Evolutionary conservation across 2,888 invertebrate species (phyloP).

Genomic region (Diarsia brunnea): DNA sequence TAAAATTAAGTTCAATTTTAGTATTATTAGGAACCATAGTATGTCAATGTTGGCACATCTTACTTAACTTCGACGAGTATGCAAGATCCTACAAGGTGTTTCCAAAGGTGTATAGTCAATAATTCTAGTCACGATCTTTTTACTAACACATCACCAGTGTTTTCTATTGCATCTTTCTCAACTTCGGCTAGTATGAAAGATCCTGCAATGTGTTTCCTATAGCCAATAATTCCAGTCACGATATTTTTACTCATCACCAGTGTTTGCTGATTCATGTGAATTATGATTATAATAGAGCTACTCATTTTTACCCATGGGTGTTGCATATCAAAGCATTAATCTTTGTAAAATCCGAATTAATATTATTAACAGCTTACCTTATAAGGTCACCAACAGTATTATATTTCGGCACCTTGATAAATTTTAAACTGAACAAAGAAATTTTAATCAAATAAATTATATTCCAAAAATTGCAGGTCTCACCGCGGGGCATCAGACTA

Average conservation of each 20-base stretch:
- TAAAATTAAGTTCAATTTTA: background rate
- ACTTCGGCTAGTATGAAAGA: background rate
- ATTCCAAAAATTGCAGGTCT: conserved; percentile 48
- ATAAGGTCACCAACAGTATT: background rate
- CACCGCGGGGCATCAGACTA: conserved; percentile 59
- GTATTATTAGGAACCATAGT: background rate
- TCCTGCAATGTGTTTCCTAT: background rate
- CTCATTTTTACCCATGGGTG: background rate
- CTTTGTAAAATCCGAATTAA: conserved; percentile 3
- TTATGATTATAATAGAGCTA: background rate
- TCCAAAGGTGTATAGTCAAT: background rate
- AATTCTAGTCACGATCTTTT: background rate
- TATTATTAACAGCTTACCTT: conserved; percentile 17
- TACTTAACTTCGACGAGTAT: background rate
- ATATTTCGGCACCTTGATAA: conserved; percentile 52
- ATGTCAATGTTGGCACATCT: background rate
- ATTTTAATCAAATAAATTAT: conserved; percentile 57
- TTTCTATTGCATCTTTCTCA: background rate
- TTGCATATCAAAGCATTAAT: conserved; percentile 14
- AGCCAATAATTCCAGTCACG: background rate
- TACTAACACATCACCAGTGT: background rate
- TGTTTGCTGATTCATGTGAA: background rate
- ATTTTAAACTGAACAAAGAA: conserved; percentile 49
- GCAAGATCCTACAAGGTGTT: background rate
- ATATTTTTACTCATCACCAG: background rate